These are phyloP conservation scores for Channa striata DNA, from an alignment of 2,797 vertebrate genomes.

Conservation along the genomic window DNA sequence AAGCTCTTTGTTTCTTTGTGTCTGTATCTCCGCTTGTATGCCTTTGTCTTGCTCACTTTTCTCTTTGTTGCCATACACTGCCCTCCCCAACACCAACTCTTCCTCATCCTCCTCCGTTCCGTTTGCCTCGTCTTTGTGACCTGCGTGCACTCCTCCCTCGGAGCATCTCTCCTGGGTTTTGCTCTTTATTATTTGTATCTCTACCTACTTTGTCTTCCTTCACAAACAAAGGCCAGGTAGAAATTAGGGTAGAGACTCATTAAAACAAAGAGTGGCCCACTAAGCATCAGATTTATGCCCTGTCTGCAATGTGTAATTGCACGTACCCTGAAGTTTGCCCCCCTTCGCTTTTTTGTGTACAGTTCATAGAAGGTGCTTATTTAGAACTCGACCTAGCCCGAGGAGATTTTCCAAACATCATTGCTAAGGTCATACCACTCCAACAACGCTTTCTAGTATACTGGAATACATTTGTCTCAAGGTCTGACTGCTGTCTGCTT, in stretches of 20 bases:
- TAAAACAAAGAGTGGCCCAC: constrained; percentile 51
- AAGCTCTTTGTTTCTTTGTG: constrained; percentile 79
- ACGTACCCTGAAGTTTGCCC: constrained; percentile 59
- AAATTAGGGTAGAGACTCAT: constrained; percentile 53
- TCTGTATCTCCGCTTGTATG: constrained; percentile 56
- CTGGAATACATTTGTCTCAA: constrained; percentile 70
- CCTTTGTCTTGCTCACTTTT: constrained; percentile 74
- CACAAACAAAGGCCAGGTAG: constrained; percentile 70
- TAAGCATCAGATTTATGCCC: constrained; percentile 57
- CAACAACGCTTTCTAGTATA: constrained; percentile 67
- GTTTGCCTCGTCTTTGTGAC: constrained; percentile 65
- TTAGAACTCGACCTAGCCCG: constrained; percentile 68
- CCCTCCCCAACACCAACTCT: constrained; percentile 52
- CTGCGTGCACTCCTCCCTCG: constrained; percentile 54
- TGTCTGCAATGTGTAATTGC: constrained; percentile 65
- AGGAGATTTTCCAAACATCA: constrained; percentile 65
- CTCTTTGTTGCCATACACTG: constrained; percentile 61
- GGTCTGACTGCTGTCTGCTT: constrained; percentile 65
- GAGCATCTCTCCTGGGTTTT: constrained; percentile 71
- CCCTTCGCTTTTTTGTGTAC: constrained; percentile 57
- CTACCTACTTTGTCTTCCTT: constrained; percentile 53
- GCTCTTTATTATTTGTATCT: constrained; percentile 70
- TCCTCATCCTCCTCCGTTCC: constrained; percentile 50
- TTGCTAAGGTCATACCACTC: constrained; percentile 55
- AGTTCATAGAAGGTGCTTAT: constrained; percentile 69